Evolutionary conservation across 2,888 invertebrate genomes (phyloP), one percentile per base, ranked within the genome.

Genomic region (Keiferia lycopersicella): DNA sequence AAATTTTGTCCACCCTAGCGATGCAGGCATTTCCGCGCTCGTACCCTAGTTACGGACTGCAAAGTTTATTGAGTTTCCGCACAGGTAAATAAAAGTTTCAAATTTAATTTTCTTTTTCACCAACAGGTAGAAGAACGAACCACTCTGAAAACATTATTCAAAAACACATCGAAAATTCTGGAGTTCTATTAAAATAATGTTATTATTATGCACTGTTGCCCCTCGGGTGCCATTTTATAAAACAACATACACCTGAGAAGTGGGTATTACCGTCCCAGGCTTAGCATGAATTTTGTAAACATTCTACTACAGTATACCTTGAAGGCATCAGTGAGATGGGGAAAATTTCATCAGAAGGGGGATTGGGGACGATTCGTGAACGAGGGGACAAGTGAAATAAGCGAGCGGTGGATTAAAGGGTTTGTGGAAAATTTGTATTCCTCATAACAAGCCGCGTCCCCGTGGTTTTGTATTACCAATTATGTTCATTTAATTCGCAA

Each of bases 371-470:
- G 80, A 82, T 84, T 75, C 79, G 76, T 72, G 79, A 83, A 84
- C 81, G 85, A 87, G 89, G 91, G 91, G 84, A 79, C 88, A 88
- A 90, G 90, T 89, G 91, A 91, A 89, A 90, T 88, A 89, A 89
- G 84, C 84, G 84, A 82, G 84, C 84, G 78, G 77, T 70, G 83
- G 88, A 88, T 89, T 91, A 91, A 91, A 90, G 91, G 91, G 90
- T 90, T 91, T 86, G 85, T 66, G 83, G 87, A 83, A 83, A 89
- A 89, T 90, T 89, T 88, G 89, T 89, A 84, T 83, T 84, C 86
- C 79, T 85, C 84, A 86, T 86, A 87, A 84, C 87, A 77, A 53
- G 76, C 67, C 73, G 73, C 67, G 75, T 82, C 87, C 84, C 86
- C 81, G 83, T 81, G 85, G 91, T 90, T 87, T 91, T 83, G 84